Percentiles rank a stretch among this genome's conserved stretches.
Evolutionary conservation across 2,113 vertebrate genomes (phyloP).

Genomic region (Hemichromis elongatus): DNA sequence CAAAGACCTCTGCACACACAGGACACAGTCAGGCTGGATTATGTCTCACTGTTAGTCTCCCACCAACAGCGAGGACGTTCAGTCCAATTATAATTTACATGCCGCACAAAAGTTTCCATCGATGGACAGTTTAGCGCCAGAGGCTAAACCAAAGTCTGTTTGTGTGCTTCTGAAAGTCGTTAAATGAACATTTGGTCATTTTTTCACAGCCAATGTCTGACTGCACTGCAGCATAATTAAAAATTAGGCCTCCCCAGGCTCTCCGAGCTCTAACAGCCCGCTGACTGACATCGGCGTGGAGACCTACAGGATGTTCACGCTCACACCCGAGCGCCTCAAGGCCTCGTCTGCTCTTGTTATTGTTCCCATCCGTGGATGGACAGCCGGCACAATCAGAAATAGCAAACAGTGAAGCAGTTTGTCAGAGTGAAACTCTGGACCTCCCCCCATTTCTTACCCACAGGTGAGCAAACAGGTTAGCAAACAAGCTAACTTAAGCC

Average conservation of each 20-base stretch:
- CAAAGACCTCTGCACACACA: not conserved
- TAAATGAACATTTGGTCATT: not conserved
- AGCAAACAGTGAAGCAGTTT: not conserved
- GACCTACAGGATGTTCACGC: not conserved
- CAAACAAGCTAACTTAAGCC: not conserved
- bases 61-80: not conserved
- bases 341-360: not conserved
- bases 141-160: not conserved
- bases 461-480: not conserved
- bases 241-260: not conserved
- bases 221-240: accelerated
- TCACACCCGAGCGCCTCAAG: not conserved
- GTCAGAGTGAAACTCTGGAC: not conserved
- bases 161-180: not conserved
- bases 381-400: not conserved
- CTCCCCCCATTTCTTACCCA: accelerated
- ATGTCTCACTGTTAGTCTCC: too few species aligned
- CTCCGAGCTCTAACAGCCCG: not conserved
- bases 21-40: not conserved
- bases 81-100: not conserved
- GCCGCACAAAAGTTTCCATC: not conserved
- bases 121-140: not conserved
- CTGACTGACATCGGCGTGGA: not conserved
- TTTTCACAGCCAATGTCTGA: not conserved
- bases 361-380: not conserved